phyloP scores from a whole-genome alignment of 2,113 vertebrate genomes.

The Poeciliopsis retropinna region DNA sequence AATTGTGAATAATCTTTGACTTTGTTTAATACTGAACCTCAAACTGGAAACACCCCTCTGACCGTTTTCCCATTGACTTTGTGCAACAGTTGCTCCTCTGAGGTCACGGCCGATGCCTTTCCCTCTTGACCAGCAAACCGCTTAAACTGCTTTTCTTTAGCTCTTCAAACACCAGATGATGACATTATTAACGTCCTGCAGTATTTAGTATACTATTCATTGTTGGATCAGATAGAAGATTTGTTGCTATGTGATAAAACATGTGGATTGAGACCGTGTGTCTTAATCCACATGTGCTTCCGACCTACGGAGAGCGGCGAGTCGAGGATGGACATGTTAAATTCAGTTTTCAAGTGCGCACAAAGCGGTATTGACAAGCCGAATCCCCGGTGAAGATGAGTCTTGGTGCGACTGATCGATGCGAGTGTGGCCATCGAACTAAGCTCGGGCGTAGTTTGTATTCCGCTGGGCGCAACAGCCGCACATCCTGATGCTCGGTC shows the following conservation, averaged over 20 bases:
- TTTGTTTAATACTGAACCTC: no score
- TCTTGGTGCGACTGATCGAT: constrained; percentile 65
- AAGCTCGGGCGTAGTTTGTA: constrained; percentile 67
- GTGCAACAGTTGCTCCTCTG: neutral
- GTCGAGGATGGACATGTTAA: constrained; percentile 49
- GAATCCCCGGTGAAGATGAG: constrained; percentile 54
- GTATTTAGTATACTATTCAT: no score
- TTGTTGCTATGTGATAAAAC: neutral
- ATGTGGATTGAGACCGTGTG: no score
- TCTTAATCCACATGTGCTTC: neutral
- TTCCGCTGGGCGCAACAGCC: constrained; percentile 69
- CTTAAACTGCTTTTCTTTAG: neutral
- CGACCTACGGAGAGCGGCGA: neutral
- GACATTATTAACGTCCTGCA: neutral
- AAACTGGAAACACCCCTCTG: neutral
- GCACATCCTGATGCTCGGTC: constrained; percentile 52
- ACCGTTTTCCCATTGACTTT: neutral
- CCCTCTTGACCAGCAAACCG: neutral
- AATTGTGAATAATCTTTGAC: no score
- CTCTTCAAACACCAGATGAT: neutral
- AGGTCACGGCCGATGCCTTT: neutral
- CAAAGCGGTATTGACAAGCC: constrained; percentile 62
- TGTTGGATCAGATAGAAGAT: neutral
- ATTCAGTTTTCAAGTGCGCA: constrained; percentile 54
- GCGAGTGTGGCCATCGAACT: constrained; percentile 61